These are phyloP conservation scores for Phymorhynchus buccinoides DNA, from an alignment of 1,140 invertebrate species.

Conservation along the genomic window DNA sequence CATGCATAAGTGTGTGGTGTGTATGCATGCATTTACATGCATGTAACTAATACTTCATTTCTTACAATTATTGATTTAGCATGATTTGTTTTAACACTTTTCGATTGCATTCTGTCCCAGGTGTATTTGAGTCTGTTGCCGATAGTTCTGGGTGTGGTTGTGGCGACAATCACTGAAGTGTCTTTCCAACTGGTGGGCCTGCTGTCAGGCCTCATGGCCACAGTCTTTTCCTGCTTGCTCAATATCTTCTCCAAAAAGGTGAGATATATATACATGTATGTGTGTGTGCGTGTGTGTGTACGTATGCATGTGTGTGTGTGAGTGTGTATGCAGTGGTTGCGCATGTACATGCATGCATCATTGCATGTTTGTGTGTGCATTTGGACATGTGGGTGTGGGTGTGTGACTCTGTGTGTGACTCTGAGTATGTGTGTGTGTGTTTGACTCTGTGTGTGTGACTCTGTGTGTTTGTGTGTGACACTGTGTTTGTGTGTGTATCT, in stretches of 20 bases:
- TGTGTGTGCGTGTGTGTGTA: not conserved
- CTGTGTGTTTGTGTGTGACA: no score
- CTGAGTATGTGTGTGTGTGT: no score
- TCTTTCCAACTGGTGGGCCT: conserved; percentile 92
- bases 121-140: conserved; percentile 90
- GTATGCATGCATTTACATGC: not conserved
- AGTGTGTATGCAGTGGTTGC: not conserved
- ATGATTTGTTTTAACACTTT: not conserved
- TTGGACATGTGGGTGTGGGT: not conserved
- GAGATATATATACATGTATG: conserved; percentile 35
- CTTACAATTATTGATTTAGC: no score
- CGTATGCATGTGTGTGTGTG: not conserved
- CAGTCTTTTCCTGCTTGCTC: conserved; percentile 91
- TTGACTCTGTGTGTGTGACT: no score
- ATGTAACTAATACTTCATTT: no score
- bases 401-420: no score
- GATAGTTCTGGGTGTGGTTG: conserved; percentile 91
- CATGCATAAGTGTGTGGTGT: not conserved
- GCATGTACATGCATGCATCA: not conserved
- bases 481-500: no score
- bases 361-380: not conserved
- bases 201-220: conserved; percentile 89
- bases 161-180: conserved; percentile 93
- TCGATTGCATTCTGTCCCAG: conserved; percentile 55
- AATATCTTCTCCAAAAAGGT: conserved; percentile 98